Evolutionary conservation across 2,113 vertebrate species (phyloP).

Genomic region (Bos javanicus): DNA sequence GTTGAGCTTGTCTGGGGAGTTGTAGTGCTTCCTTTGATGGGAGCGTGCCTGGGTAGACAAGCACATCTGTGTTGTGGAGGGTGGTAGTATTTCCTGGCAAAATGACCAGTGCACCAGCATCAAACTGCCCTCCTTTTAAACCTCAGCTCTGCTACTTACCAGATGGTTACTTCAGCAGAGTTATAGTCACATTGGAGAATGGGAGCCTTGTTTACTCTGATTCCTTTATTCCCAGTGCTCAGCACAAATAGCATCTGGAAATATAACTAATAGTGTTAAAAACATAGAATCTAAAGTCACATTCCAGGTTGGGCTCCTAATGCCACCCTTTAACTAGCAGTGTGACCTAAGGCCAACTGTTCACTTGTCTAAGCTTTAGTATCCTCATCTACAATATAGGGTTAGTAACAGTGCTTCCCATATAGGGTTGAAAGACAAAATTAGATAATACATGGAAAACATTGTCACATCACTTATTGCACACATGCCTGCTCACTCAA

Average conservation of each 20-base stretch:
- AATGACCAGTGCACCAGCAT: background rate
- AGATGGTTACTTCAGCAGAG: background rate
- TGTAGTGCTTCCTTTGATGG: background rate
- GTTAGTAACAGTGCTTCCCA: background rate
- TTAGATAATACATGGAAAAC: background rate
- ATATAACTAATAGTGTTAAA: no score
- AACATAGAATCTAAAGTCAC: background rate
- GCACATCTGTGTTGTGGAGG: background rate
- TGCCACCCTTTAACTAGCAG: background rate
- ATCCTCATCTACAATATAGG: background rate
- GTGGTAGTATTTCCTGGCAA: background rate
- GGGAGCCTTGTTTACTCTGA: background rate
- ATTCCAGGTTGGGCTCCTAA: background rate
- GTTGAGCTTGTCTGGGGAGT: background rate
- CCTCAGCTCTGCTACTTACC: background rate
- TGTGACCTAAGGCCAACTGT: background rate
- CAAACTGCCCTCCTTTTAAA: background rate
- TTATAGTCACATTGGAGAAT: background rate
- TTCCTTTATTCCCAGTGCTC: background rate
- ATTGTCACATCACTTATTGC: background rate
- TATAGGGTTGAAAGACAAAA: background rate
- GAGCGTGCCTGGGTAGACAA: background rate
- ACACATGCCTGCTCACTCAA: background rate
- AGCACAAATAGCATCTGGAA: background rate
- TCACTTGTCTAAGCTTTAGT: background rate